phyloP scores from a whole-genome alignment of 2,797 vertebrate genomes.

The Thamnophis elegans region DNA sequence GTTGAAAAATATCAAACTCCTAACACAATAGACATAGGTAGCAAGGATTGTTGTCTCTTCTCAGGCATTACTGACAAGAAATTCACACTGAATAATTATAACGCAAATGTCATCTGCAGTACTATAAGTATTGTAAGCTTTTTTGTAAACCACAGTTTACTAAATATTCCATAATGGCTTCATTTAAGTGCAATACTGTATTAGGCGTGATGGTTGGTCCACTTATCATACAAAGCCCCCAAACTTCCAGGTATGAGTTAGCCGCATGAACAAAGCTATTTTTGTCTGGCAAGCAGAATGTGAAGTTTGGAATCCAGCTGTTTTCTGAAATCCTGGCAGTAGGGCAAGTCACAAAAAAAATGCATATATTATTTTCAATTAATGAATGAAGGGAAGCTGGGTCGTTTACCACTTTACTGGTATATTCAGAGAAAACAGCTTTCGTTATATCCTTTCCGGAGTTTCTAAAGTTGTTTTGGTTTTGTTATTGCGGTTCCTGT shows the following conservation, averaged over 20 bases:
- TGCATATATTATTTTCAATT: background rate
- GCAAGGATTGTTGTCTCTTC: background rate
- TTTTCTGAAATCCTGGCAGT: background rate
- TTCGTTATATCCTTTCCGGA: background rate
- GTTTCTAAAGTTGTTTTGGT: background rate
- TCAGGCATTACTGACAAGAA: background rate
- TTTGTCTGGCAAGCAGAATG: background rate
- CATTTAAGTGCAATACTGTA: background rate
- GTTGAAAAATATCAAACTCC: background rate
- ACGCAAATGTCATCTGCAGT: background rate
- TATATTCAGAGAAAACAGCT: background rate
- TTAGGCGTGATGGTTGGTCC: background rate
- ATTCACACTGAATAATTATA: background rate
- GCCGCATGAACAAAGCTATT: background rate
- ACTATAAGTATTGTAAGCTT: background rate
- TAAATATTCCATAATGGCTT: background rate
- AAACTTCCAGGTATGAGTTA: background rate
- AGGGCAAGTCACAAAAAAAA: background rate
- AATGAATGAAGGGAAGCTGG: background rate
- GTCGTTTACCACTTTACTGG: too few species aligned
- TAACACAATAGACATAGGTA: background rate
- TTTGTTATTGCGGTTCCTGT: background rate
- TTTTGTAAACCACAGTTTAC: background rate
- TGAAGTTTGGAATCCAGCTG: background rate
- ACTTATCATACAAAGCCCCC: background rate